Percentiles rank a stretch among this genome's conserved stretches.
Evolutionary conservation across 2,888 invertebrate species (phyloP).

Genomic region (Gastracanthus pulcherrimus): DNA sequence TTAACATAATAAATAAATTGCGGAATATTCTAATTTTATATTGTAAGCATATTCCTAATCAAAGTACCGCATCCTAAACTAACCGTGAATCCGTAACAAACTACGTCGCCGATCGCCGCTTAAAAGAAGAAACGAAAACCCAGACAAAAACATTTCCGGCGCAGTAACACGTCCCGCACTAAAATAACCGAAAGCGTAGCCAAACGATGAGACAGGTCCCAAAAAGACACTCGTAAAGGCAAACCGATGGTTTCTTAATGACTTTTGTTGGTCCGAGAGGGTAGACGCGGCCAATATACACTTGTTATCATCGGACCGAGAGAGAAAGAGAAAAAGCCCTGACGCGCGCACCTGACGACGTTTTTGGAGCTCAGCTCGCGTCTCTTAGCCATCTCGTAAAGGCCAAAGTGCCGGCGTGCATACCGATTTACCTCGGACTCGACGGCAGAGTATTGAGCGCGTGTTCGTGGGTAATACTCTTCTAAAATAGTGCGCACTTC

Average conservation of each 20-base stretch:
- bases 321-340: not conserved
- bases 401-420: not conserved
- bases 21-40: no score
- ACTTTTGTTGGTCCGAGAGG: not conserved
- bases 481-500: no score
- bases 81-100: not conserved
- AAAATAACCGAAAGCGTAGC: not conserved
- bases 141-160: not conserved
- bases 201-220: not conserved
- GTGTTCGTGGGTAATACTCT: no score
- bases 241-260: conserved; percentile 22
- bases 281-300: not conserved
- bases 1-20: no score
- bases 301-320: not conserved
- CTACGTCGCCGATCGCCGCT: not conserved
- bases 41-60: no score
- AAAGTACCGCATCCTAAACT: not conserved
- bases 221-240: conserved; percentile 13
- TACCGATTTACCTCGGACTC: not conserved
- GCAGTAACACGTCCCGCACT: not conserved
- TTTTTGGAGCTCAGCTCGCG: not conserved
- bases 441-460: no score
- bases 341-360: conserved; percentile 8
- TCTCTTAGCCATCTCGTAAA: not conserved
- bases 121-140: not conserved